Percentiles rank a stretch among this genome's conserved stretches.
These are phyloP conservation scores for Harpagoxenus sublaevis DNA, from an alignment of 2,888 invertebrate genomes.

Conservation along the genomic window DNA sequence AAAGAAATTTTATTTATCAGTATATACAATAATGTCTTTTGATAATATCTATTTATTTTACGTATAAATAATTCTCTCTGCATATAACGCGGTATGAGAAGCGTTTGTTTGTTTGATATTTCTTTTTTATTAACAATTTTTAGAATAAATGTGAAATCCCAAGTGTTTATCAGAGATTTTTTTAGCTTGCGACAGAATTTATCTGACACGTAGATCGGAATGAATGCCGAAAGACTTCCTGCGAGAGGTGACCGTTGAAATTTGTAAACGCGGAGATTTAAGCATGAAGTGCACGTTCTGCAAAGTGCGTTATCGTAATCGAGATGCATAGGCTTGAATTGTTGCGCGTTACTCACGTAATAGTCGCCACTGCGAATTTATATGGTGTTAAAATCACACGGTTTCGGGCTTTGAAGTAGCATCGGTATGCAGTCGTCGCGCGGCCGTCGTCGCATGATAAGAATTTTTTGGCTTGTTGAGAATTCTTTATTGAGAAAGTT, in stretches of 20 bases:
- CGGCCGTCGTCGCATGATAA: conserved; percentile 32
- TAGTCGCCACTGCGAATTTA: conserved; percentile 28
- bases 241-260: conserved; percentile 31
- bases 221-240: background rate
- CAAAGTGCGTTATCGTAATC: conserved; percentile 36
- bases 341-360: conserved; percentile 13
- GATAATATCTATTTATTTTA: background rate
- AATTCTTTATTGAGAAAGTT: conserved; percentile 50
- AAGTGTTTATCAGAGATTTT: conserved; percentile 21
- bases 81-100: background rate
- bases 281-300: background rate
- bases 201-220: conserved; percentile 46
- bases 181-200: background rate
- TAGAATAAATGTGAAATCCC: background rate
- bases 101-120: background rate
- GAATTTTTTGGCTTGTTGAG: conserved; percentile 64
- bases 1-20: conserved; percentile 44
- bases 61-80: background rate
- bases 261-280: conserved; percentile 38
- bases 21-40: background rate
- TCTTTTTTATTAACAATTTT: background rate
- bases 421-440: conserved; percentile 66
- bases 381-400: conserved; percentile 41
- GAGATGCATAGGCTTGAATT: conserved; percentile 13
- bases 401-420: conserved; percentile 54